A percentile compares a stretch with the other conserved stretches of the same genome.
phyloP scores from a whole-genome alignment of 2,797 vertebrate species.

The Diglossa cyanea region DNA sequence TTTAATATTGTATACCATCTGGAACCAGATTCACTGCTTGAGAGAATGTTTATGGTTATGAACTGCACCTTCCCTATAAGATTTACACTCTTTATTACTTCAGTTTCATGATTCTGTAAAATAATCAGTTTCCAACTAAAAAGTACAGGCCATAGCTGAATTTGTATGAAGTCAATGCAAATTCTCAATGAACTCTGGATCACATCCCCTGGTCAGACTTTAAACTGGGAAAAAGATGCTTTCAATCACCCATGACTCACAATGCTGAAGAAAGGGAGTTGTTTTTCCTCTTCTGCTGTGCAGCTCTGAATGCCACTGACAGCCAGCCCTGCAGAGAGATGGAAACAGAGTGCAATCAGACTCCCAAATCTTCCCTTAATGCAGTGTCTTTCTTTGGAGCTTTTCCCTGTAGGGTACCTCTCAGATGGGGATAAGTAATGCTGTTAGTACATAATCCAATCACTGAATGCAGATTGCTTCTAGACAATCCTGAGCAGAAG shows the following conservation, averaged over 20 bases:
- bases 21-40: constrained; percentile 30
- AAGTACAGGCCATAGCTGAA: neutral
- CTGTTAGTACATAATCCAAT: constrained; percentile 62
- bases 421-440: constrained; percentile 65
- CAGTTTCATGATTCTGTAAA: neutral
- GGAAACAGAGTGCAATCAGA: constrained; percentile 63
- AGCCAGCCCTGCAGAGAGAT: constrained; percentile 50
- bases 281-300: constrained; percentile 23
- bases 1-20: constrained; percentile 48
- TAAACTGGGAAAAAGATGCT: constrained; percentile 9
- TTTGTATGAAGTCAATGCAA: neutral
- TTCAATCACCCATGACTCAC: constrained; percentile 14
- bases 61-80: neutral
- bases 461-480: constrained; percentile 61
- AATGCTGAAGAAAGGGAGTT: neutral
- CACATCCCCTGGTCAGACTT: neutral
- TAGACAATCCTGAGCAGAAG: neutral
- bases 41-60: neutral
- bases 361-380: constrained; percentile 61
- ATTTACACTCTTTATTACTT: neutral
- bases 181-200: neutral
- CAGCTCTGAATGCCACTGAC: constrained; percentile 18
- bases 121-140: neutral
- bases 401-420: constrained; percentile 63
- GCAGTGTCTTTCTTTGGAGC: constrained; percentile 50